Conservation (phyloP, 2,113 vertebrate genomes). For the Charina bottae region DNA sequence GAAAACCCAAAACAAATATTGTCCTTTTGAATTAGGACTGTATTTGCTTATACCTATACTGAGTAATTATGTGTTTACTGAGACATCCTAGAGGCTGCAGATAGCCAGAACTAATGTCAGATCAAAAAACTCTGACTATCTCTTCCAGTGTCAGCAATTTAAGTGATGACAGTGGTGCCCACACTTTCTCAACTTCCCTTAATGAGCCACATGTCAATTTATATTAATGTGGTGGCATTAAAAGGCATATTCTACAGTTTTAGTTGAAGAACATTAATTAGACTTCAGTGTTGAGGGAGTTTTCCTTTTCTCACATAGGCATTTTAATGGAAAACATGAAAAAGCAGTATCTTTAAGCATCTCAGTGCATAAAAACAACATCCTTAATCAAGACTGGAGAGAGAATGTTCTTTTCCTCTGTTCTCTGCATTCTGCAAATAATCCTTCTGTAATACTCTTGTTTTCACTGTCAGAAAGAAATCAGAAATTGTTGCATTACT, state of each 20-base stretch:
- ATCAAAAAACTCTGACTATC: not conserved
- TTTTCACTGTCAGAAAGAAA: not conserved
- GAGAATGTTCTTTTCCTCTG: not conserved
- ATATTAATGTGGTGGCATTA: slow-evolving; percentile 26
- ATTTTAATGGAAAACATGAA: slow-evolving; percentile 20
- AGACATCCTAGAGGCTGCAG: not conserved
- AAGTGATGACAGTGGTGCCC: not conserved
- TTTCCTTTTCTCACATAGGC: not conserved
- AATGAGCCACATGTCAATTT: slow-evolving; percentile 2
- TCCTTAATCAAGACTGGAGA: not conserved
- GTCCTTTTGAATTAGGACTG: not conserved
- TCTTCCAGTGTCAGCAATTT: not conserved
- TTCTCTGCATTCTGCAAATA: not conserved
- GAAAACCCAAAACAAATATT: not conserved
- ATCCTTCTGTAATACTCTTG: not conserved
- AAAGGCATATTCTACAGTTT: not conserved
- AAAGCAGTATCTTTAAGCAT: not conserved
- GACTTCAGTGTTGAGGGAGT: not conserved
- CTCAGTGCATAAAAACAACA: not conserved
- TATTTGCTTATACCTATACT: not conserved
- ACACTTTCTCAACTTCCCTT: not conserved
- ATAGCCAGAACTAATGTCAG: not conserved
- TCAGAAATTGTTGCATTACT: not conserved
- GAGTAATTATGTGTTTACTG: not conserved
- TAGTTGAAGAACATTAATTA: slow-evolving; percentile 26